A percentile compares a stretch with the other conserved stretches of the same genome.
Evolutionary conservation across 2,797 vertebrate species (phyloP).

Genomic region (Pipistrellus kuhlii): DNA sequence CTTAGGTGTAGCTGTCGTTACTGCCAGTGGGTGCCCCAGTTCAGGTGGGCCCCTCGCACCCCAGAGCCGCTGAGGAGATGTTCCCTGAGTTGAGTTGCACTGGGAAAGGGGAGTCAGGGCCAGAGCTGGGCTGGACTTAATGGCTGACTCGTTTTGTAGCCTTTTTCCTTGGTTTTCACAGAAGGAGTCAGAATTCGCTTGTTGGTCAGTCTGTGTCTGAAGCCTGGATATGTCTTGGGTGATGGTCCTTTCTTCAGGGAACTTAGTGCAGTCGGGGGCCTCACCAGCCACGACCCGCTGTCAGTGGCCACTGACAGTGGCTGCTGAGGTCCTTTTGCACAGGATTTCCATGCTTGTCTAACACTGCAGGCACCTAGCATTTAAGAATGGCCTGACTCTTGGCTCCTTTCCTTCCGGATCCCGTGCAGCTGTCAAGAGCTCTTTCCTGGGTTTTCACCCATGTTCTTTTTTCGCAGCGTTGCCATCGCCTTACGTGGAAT

Average conservation of each 20-base stretch:
- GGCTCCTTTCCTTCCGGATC: not conserved
- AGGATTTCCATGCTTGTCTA: not conserved
- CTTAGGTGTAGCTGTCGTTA: not conserved
- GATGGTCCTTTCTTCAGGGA: not conserved
- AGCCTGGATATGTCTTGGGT: not conserved
- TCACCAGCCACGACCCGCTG: not conserved
- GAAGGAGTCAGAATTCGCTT: not conserved
- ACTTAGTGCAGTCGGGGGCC: not conserved
- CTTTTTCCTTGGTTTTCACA: not conserved
- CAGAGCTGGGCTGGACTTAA: not conserved
- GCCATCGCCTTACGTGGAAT: not conserved
- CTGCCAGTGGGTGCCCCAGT: fast-evolving
- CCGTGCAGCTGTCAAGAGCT: not conserved
- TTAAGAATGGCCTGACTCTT: not conserved
- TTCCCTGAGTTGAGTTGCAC: not conserved
- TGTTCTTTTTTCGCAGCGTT: not conserved
- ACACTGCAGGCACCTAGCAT: too few species aligned
- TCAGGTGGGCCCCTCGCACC: not conserved
- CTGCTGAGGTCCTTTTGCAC: not conserved
- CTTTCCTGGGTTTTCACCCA: fast-evolving
- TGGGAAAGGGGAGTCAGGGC: not conserved
- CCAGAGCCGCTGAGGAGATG: not conserved
- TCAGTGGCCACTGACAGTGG: not conserved
- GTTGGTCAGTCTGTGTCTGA: not conserved
- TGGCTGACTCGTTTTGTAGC: not conserved